Conservation (phyloP, 2,113 vertebrate genomes). For the Sapajus apella region DNA sequence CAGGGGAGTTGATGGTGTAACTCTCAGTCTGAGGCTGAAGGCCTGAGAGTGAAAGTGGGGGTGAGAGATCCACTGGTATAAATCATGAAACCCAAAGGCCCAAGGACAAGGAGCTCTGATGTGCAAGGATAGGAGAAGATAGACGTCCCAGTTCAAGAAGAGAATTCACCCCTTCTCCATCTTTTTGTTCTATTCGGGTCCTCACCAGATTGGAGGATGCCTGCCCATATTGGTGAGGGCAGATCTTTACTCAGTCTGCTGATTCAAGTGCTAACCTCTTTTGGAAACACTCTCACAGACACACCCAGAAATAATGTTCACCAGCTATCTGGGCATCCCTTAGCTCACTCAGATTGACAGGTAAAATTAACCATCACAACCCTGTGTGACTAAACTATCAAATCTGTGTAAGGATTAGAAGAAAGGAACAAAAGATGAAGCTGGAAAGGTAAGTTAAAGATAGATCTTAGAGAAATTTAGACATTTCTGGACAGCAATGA, state of each 20-base stretch:
- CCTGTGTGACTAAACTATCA: neutral
- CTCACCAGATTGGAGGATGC: neutral
- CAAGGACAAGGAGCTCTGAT: neutral
- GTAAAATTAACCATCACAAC: neutral
- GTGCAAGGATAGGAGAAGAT: neutral
- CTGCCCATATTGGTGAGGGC: neutral
- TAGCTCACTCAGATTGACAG: neutral
- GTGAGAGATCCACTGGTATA: fast-evolving
- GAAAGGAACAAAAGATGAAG: neutral
- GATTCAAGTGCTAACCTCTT: neutral
- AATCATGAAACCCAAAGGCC: neutral
- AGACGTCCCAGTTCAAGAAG: neutral
- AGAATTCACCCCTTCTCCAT: neutral
- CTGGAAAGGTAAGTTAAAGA: neutral
- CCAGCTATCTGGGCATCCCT: no score
- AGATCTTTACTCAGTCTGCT: neutral
- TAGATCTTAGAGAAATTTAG: neutral
- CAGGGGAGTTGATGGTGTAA: fast-evolving
- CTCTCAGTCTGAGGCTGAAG: neutral
- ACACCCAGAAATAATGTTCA: neutral
- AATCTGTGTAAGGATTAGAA: neutral
- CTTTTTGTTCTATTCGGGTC: neutral
- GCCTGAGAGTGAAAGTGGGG: neutral
- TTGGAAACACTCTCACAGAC: neutral
- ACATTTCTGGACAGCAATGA: neutral